Evolutionary conservation across 2,113 vertebrate species (phyloP).

Genomic region (Candoia aspera): DNA sequence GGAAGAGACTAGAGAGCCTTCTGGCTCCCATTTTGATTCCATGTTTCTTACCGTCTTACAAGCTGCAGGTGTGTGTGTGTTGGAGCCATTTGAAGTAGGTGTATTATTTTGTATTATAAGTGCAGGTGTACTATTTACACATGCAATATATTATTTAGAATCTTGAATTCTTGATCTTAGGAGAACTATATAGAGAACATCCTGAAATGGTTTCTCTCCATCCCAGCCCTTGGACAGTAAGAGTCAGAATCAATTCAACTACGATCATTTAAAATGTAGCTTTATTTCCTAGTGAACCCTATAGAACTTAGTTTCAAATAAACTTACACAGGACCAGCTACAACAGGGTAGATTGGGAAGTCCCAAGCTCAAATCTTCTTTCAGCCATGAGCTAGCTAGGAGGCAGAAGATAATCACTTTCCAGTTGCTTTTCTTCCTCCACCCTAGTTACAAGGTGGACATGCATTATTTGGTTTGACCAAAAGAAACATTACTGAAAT

Average conservation of each 20-base stretch:
- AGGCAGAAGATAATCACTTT: not conserved
- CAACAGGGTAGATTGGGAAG: not conserved
- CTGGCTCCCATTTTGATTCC: not conserved
- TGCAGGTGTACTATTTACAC: not conserved
- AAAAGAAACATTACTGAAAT: not conserved
- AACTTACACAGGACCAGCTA: not conserved
- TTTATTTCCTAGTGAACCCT: not conserved
- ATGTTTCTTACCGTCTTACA: not conserved
- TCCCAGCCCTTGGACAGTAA: not conserved
- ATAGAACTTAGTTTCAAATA: not conserved
- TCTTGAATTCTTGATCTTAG: not conserved
- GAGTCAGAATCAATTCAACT: not conserved
- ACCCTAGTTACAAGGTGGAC: not conserved
- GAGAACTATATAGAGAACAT: not conserved
- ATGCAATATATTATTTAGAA: not conserved
- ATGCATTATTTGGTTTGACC: not conserved
- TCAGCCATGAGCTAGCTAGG: not conserved
- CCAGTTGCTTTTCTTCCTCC: not conserved
- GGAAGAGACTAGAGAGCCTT: not conserved
- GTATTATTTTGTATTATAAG: not conserved
- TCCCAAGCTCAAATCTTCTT: not conserved
- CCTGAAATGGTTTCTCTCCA: not conserved
- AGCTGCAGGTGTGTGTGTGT: not conserved
- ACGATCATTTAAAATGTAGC: not conserved
- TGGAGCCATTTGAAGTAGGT: not conserved